Percentiles rank a stretch among this genome's conserved stretches.
Conservation (phyloP, 2,797 vertebrate species). For the Anabas testudineus region DNA sequence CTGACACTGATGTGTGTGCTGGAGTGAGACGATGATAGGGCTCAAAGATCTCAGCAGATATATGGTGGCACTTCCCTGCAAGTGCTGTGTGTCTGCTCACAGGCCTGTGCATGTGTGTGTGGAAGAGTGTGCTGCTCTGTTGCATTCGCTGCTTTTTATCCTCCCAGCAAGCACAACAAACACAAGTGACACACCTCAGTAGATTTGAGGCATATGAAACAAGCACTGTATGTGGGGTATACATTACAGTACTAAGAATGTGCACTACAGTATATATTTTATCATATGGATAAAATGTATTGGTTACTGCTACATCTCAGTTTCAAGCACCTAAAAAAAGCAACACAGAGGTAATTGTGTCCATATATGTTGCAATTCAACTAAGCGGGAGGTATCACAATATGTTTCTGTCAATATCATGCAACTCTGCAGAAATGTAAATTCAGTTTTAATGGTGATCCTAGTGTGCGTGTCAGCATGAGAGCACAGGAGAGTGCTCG, state of each 20-base stretch:
- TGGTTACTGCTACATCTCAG: background rate
- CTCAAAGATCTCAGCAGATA: constrained; percentile 69
- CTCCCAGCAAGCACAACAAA: constrained; percentile 44
- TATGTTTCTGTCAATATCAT: constrained; percentile 4
- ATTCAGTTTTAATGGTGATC: constrained; percentile 7
- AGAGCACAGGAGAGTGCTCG: constrained; percentile 21
- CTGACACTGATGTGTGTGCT: constrained; percentile 61
- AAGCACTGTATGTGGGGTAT: background rate
- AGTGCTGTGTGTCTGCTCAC: constrained; percentile 39
- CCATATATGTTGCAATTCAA: background rate
- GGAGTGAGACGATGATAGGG: constrained; percentile 62
- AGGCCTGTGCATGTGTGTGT: constrained; percentile 11
- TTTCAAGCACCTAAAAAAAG: background rate
- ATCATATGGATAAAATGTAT: background rate
- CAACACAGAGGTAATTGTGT: background rate
- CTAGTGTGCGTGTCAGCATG: background rate
- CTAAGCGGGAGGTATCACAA: background rate
- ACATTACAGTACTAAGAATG: constrained; percentile 12
- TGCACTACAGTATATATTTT: background rate
- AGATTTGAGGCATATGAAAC: constrained; percentile 25
- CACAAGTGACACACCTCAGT: constrained; percentile 37
- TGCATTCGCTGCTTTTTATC: constrained; percentile 50
- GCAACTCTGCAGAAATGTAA: background rate
- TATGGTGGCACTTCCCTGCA: constrained; percentile 45
- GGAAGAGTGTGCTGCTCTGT: constrained; percentile 26